Evolutionary conservation across 2,888 invertebrate species (phyloP).

Genomic region (Polietes domitor): DNA sequence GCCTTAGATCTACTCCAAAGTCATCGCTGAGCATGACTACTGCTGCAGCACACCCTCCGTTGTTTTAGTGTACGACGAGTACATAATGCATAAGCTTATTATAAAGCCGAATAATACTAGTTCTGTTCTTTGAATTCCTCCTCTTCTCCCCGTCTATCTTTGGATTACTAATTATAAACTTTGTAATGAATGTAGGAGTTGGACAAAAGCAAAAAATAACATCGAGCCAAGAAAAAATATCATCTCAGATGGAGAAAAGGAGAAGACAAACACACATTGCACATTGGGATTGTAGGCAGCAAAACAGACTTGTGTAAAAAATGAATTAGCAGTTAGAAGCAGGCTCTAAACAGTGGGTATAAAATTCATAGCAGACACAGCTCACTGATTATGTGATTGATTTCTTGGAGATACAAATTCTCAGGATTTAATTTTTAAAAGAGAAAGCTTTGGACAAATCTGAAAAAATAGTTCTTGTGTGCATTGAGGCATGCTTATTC

Average conservation of each 20-base stretch:
- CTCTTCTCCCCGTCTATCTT: background rate
- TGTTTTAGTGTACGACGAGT: background rate
- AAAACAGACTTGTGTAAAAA: background rate
- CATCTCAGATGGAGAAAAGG: background rate
- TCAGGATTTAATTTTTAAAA: no score
- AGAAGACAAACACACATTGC: background rate
- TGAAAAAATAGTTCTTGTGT: no score
- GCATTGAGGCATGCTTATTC: no score
- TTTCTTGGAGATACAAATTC: no score
- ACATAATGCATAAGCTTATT: conserved; percentile 21
- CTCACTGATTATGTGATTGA: no score
- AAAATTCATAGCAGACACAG: no score
- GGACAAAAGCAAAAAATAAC: background rate
- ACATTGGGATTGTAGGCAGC: background rate
- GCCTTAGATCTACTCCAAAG: conserved; percentile 29
- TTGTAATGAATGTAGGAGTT: conserved; percentile 29
- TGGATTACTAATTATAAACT: conserved; percentile 47
- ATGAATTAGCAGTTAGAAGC: no score
- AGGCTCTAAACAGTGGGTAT: no score
- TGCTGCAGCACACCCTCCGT: background rate
- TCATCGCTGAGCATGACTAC: background rate
- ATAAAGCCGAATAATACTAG: conserved; percentile 9
- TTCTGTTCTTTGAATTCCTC: background rate
- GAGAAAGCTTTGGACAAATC: no score
- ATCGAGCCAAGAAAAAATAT: background rate